These are phyloP conservation scores for Eptatretus atami DNA, from an alignment of 2,797 vertebrate species.

Conservation along the genomic window DNA sequence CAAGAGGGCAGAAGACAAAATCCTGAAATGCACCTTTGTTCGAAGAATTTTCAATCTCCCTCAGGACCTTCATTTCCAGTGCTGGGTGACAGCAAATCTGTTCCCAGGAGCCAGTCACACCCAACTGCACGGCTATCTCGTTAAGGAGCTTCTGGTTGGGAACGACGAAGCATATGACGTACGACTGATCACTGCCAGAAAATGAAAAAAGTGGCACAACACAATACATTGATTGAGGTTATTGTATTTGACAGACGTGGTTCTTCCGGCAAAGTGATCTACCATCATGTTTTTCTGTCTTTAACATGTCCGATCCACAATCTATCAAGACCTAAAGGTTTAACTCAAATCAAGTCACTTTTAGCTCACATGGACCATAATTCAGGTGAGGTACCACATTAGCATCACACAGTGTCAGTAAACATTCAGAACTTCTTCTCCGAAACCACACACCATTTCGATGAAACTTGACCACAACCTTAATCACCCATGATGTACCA, in stretches of 20 bases:
- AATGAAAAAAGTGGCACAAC: slow-evolving; percentile 10
- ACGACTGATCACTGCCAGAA: slow-evolving; percentile 44
- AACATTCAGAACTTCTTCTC: too few species aligned
- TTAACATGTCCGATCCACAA: too few species aligned
- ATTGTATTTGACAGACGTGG: slow-evolving; percentile 10
- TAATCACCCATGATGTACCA: too few species aligned
- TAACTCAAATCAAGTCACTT: neutral
- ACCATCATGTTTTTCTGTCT: too few species aligned
- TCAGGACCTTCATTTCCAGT: slow-evolving; percentile 56
- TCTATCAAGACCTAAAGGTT: neutral
- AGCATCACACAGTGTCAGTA: too few species aligned
- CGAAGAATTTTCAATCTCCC: slow-evolving; percentile 36
- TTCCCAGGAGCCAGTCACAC: slow-evolving; percentile 29
- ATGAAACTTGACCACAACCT: too few species aligned
- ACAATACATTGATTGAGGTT: slow-evolving; percentile 2
- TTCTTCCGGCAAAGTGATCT: neutral
- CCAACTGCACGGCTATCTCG: slow-evolving; percentile 31
- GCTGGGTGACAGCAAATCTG: slow-evolving; percentile 42
- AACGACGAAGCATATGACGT: slow-evolving; percentile 70
- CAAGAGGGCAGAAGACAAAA: too few species aligned
- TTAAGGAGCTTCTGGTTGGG: slow-evolving; percentile 68
- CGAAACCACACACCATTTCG: too few species aligned
- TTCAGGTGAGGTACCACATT: too few species aligned
- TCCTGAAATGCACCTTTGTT: slow-evolving; percentile 20
- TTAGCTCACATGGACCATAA: too few species aligned